A percentile compares a stretch with the other conserved stretches of the same genome.
phyloP scores from a whole-genome alignment of 1,140 invertebrate species.

The Hermetia illucens region DNA sequence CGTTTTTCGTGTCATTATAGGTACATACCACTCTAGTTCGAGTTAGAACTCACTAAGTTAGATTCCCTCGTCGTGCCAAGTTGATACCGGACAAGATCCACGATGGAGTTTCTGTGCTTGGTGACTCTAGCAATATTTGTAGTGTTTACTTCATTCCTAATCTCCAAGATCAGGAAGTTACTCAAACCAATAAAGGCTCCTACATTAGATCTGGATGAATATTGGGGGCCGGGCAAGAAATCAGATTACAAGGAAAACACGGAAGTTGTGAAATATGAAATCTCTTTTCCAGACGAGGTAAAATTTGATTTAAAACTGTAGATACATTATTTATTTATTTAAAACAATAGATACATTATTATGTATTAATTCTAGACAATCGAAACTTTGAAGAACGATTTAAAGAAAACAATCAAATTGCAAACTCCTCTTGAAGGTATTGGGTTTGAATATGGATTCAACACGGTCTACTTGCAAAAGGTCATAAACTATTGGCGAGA shows the following conservation, averaged over 20 bases:
- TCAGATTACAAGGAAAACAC: slow-evolving; percentile 3
- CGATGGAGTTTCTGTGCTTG: no score
- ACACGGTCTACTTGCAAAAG: slow-evolving; percentile 46
- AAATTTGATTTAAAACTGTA: no score
- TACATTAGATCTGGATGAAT: slow-evolving; percentile 3
- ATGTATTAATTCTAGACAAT: no score
- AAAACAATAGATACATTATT: background rate
- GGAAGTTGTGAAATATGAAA: slow-evolving; percentile 5
- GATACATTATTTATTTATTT: background rate
- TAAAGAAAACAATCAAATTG: slow-evolving; percentile 38
- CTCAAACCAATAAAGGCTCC: slow-evolving; percentile 1
- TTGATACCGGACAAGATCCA: no score
- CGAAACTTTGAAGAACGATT: slow-evolving; percentile 41
- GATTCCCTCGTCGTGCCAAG: no score
- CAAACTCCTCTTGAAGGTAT: slow-evolving; percentile 47
- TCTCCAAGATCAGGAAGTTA: slow-evolving; percentile 3
- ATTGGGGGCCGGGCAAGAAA: slow-evolving; percentile 5
- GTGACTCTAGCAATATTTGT: no score
- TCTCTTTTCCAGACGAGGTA: slow-evolving; percentile 1
- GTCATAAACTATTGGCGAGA: slow-evolving; percentile 56
- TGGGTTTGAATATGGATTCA: slow-evolving; percentile 65
- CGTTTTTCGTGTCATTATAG: no score
- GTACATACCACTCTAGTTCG: no score
- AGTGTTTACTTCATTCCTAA: no score
- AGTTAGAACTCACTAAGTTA: no score